Base-by-base conservation (phyloP, 37 sponge, comb jelly and placozoan genomes). In the Petrosia ficiformis region DNA sequence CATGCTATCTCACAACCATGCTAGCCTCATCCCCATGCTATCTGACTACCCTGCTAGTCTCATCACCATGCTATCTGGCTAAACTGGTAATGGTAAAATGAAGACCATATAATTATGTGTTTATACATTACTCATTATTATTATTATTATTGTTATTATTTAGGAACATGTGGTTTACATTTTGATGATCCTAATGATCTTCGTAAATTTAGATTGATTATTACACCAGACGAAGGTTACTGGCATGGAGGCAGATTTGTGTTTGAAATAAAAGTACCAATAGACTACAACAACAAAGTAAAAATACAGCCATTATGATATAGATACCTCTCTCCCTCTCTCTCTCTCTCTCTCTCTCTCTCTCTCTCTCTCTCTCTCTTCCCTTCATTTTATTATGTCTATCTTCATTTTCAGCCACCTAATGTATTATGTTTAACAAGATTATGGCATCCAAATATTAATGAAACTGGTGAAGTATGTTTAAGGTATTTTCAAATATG, bases 381-480 rank as follows among this genome's bases (percentile, higher is more conserved):
- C 22, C 4, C 19, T 19, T 22, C 33, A 19, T 48, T 48, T 48
- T 48, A 48, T 48, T 48, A 48, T 48, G 8, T 19, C 14, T 48
- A 48, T 48, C 14, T 19, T 48, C 60, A 56, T 41, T 26, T 86
- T 16, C 71, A 87, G 86, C 96, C 96, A 21, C 96, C 96, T 1
- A 28, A 82, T 19, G 92, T 87, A 19, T 35, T 35, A 30, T 95
- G 96, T 69, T 37, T 22, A 26, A 95, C 92, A 6, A 73, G 84
- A 65, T 64, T 95, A 10, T 95, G 96, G 96, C 96, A 95, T 74
- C 96, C 96, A 0, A 95, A 95, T 81, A 95, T 95, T 48, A 82
- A 85, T 33, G 85, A 88, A 60, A 80, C 70, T 35, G 94, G 94
- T 19, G 87, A 81, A 75, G 89, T 93, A 30, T 93, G 94, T 59